These are phyloP conservation scores for Drosophila flavopinicola DNA, from an alignment of 2,888 invertebrate genomes.

Conservation along the genomic window DNA sequence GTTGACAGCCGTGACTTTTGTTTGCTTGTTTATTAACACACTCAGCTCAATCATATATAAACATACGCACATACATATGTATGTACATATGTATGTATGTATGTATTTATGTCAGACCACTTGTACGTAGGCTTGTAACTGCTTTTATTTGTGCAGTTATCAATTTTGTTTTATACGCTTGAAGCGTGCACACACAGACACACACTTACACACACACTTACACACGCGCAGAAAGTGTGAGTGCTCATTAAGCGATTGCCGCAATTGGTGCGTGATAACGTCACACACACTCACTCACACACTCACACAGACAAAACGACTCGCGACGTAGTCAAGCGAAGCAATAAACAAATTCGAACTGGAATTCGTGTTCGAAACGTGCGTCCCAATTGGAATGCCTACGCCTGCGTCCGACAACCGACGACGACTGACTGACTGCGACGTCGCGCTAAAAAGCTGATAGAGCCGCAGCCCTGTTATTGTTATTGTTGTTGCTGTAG, in stretches of 20 bases:
- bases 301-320: slow-evolving; percentile 28
- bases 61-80: background rate
- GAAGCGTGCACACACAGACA: slow-evolving; percentile 21
- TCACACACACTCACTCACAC: slow-evolving; percentile 28
- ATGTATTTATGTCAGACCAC: no score
- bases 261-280: slow-evolving; percentile 71
- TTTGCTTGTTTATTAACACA: slow-evolving; percentile 67
- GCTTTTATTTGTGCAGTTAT: slow-evolving; percentile 62
- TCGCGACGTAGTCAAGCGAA: slow-evolving; percentile 41
- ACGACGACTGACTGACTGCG: slow-evolving; percentile 66
- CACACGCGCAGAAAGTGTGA: slow-evolving; percentile 28
- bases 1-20: slow-evolving; percentile 72
- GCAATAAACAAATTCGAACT: slow-evolving; percentile 54
- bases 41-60: slow-evolving; percentile 20
- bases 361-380: slow-evolving; percentile 59
- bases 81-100: slow-evolving; percentile 3
- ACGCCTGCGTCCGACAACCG: slow-evolving; percentile 72
- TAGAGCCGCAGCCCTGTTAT: slow-evolving; percentile 61
- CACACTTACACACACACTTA: slow-evolving; percentile 25
- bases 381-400: slow-evolving; percentile 65
- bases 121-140: slow-evolving; percentile 22
- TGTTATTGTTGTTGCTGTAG: slow-evolving; percentile 35
- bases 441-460: slow-evolving; percentile 66
- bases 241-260: slow-evolving; percentile 62
- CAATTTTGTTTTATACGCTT: slow-evolving; percentile 61